A percentile compares a stretch with the other conserved stretches of the same genome.
Conservation (phyloP, 1,140 invertebrate genomes). For the Anoplolepis gracilipes region DNA sequence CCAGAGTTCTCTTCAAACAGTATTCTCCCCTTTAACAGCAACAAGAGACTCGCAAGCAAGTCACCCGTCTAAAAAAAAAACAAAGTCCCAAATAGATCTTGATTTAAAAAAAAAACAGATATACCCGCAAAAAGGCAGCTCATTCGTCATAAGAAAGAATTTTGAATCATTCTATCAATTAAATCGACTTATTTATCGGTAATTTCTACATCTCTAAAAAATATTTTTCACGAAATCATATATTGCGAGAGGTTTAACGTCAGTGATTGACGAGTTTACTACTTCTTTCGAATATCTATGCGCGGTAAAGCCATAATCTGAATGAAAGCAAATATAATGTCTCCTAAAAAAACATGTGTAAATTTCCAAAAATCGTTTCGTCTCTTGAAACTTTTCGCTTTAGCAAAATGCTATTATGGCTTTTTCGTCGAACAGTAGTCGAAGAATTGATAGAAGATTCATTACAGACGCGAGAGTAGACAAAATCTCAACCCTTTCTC, state of each 20-base stretch:
- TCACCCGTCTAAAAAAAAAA: slow-evolving; percentile 30
- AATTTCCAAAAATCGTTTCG: background rate
- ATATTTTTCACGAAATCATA: background rate
- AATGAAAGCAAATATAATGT: background rate
- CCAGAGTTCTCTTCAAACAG: slow-evolving; percentile 45
- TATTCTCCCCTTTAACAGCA: slow-evolving; percentile 12
- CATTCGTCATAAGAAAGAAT: slow-evolving; percentile 28
- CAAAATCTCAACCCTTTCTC: slow-evolving; percentile 30
- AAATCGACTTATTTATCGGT: background rate
- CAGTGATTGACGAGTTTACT: background rate
- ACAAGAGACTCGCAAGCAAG: slow-evolving; percentile 26
- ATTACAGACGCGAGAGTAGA: slow-evolving; percentile 33
- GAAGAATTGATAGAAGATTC: slow-evolving; percentile 36
- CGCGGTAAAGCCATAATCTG: background rate
- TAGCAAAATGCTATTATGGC: background rate
- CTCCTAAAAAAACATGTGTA: background rate
- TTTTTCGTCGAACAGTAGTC: background rate
- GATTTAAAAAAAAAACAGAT: slow-evolving; percentile 45
- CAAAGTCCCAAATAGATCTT: slow-evolving; percentile 40
- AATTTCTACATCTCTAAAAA: background rate
- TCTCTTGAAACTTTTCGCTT: background rate
- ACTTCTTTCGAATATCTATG: background rate
- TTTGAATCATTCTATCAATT: slow-evolving; percentile 1
- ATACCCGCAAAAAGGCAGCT: slow-evolving; percentile 43
- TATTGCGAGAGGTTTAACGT: slow-evolving; percentile 1